A percentile compares a stretch with the other conserved stretches of the same genome.
phyloP scores from a whole-genome alignment of 1,140 invertebrate genomes.

The Drosophila sturtevanti region DNA sequence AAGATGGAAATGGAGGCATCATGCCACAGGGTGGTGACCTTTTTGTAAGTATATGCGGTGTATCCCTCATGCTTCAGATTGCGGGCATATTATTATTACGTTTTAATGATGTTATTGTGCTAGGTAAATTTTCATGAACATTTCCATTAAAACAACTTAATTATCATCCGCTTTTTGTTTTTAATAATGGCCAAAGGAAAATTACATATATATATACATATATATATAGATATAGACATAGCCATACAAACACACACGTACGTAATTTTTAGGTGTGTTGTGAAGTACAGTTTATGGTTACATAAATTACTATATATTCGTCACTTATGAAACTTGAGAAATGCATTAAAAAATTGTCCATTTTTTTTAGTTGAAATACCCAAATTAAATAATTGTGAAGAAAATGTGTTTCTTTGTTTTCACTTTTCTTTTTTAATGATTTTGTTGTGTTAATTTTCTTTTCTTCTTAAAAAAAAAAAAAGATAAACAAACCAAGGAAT shows the following conservation, averaged over 20 bases:
- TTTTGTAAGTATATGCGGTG: conserved; percentile 7
- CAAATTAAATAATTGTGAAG: no score
- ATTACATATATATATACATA: background rate
- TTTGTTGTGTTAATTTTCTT: no score
- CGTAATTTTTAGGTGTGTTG: background rate
- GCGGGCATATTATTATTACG: conserved; percentile 29
- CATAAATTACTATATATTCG: background rate
- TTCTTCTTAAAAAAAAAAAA: no score
- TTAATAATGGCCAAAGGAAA: conserved; percentile 9
- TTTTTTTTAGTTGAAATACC: no score
- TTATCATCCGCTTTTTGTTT: conserved; percentile 19
- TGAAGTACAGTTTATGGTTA: background rate
- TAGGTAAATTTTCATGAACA: conserved; percentile 21
- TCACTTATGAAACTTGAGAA: no score
- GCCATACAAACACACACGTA: background rate
- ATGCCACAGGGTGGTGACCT: conserved; percentile 8
- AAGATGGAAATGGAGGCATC: background rate
- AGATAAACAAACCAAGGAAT: no score
- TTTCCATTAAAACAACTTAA: conserved; percentile 27
- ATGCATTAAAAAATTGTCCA: no score
- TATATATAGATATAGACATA: no score
- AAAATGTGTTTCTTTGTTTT: no score
- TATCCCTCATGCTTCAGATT: conserved; percentile 16
- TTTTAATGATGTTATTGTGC: conserved; percentile 30
- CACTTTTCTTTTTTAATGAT: no score